These are phyloP conservation scores for Lethenteron reissneri DNA, from an alignment of 2,113 vertebrate species.

Conservation along the genomic window DNA sequence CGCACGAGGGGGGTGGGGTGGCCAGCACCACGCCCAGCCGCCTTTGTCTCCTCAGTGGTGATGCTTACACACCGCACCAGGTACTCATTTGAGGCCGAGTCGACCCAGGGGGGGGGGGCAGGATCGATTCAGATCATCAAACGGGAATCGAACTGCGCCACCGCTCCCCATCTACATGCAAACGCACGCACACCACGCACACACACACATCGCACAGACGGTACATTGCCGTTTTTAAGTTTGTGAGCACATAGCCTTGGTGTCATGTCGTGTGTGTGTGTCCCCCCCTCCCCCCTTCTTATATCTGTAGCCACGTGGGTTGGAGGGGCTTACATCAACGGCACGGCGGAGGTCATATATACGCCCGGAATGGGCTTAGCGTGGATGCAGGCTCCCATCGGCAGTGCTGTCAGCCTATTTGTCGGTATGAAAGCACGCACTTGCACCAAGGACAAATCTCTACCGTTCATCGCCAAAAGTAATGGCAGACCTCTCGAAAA, in stretches of 20 bases:
- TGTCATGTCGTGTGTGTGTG: background rate
- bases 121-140: too few relatives aligned
- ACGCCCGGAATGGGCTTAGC: slow-evolving; percentile 34
- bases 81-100: too few relatives aligned
- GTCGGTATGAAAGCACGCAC: slow-evolving; percentile 25
- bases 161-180: too few relatives aligned
- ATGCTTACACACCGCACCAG: too few relatives aligned
- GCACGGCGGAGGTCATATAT: slow-evolving; percentile 42
- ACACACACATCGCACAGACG: background rate
- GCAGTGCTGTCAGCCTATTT: slow-evolving; percentile 38
- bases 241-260: too few relatives aligned
- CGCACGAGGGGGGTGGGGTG: too few relatives aligned
- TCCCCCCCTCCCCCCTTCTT: background rate
- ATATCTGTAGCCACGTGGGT: slow-evolving; percentile 39
- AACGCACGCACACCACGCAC: too few relatives aligned
- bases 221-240: too few relatives aligned
- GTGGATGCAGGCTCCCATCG: slow-evolving; percentile 42
- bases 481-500: background rate
- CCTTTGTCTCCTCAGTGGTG: too few relatives aligned
- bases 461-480: background rate
- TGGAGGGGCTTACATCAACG: slow-evolving; percentile 45
- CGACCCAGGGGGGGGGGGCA: too few relatives aligned
- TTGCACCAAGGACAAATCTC: background rate
- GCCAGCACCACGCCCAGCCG: too few relatives aligned
- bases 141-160: too few relatives aligned